A percentile compares a stretch with the other conserved stretches of the same genome.
phyloP scores from a whole-genome alignment of 2,797 vertebrate species.

The Hoplostethus mediterraneus region DNA sequence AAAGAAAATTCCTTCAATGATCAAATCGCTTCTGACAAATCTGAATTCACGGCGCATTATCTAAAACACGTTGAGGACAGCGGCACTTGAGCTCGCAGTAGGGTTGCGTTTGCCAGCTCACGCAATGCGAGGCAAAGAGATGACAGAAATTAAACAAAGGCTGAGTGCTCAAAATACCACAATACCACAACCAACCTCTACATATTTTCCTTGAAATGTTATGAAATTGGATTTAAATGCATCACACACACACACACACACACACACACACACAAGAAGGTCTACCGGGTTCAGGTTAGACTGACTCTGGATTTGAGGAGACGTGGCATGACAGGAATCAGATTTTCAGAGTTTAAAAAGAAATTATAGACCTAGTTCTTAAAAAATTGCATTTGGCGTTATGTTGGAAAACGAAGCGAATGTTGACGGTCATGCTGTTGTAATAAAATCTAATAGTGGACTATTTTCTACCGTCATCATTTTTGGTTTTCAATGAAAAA shows the following conservation, averaged over 20 bases:
- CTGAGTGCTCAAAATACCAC: slow-evolving; percentile 48
- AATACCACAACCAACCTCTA: slow-evolving; percentile 47
- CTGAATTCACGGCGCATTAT: slow-evolving; percentile 26
- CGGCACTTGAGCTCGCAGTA: background rate
- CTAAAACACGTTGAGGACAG: slow-evolving; percentile 49
- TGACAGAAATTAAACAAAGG: slow-evolving; percentile 60
- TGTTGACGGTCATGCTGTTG: background rate
- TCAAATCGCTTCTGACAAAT: slow-evolving; percentile 28
- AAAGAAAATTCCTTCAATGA: background rate
- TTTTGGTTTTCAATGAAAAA: slow-evolving; percentile 35
- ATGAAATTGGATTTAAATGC: slow-evolving; percentile 51
- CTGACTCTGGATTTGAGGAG: slow-evolving; percentile 12
- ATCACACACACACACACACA: background rate
- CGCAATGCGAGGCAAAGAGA: slow-evolving; percentile 31
- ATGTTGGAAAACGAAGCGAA: too few relatives aligned
- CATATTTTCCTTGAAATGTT: slow-evolving; percentile 70
- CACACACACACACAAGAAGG: background rate
- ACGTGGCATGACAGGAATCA: slow-evolving; percentile 18
- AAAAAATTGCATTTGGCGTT: too few relatives aligned
- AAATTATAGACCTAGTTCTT: too few relatives aligned
- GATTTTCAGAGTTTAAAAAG: too few relatives aligned
- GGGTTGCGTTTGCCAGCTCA: slow-evolving; percentile 45
- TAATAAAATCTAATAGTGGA: slow-evolving; percentile 22
- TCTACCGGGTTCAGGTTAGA: slow-evolving; percentile 18
- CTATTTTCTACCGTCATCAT: slow-evolving; percentile 41